Conservation (phyloP, 2,113 vertebrate genomes). For the Aphelocoma coerulescens region DNA sequence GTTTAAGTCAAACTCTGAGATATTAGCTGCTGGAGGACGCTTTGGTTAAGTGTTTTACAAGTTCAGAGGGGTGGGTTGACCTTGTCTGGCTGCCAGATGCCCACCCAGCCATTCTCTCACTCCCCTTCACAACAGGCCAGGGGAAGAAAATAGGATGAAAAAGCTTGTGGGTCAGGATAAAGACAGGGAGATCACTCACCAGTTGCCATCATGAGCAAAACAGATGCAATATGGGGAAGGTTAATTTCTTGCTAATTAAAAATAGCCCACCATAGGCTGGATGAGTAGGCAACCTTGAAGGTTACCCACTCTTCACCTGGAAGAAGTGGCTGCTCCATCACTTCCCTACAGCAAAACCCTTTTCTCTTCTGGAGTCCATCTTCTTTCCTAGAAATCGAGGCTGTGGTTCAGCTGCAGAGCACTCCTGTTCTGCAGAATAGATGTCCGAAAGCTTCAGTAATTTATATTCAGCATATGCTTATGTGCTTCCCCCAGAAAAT, state of each 20-base stretch:
- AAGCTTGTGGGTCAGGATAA: fast-evolving
- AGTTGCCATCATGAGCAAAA: not conserved
- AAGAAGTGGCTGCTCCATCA: not conserved
- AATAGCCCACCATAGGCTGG: not conserved
- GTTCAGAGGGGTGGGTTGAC: not conserved
- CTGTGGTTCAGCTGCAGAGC: not conserved
- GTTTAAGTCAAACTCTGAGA: not conserved
- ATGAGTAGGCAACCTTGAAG: not conserved
- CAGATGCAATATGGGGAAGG: not conserved
- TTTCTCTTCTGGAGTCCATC: not conserved
- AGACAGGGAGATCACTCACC: not conserved
- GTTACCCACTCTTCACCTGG: not conserved
- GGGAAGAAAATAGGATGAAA: not conserved
- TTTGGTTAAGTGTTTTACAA: not conserved
- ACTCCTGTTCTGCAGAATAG: not conserved
- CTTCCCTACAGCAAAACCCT: not conserved
- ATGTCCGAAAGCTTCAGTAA: not conserved
- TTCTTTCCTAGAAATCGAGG: not conserved
- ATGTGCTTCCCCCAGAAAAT: not conserved
- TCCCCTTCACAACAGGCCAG: not conserved
- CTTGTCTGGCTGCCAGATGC: not conserved
- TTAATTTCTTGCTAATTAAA: not conserved
- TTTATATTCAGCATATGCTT: not conserved
- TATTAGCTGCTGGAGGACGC: not conserved
- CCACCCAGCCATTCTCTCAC: fast-evolving